phyloP scores from a whole-genome alignment of 2,113 vertebrate genomes.

The Oenanthe melanoleuca region DNA sequence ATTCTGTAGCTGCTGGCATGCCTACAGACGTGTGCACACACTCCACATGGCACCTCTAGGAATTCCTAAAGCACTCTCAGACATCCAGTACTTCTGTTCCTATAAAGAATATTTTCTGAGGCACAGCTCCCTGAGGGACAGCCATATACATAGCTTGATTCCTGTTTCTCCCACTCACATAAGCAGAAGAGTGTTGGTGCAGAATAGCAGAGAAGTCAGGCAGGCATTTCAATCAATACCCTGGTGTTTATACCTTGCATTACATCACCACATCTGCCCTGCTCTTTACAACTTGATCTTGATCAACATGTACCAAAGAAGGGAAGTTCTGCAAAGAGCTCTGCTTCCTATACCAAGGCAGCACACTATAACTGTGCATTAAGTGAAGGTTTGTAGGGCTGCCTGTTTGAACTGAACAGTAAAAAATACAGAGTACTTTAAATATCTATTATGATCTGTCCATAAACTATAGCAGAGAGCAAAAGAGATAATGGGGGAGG shows the following conservation, averaged over 20 bases:
- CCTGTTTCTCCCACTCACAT: background rate
- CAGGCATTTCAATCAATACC: background rate
- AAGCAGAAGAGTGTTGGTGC: background rate
- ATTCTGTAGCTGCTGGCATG: background rate
- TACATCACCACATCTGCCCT: background rate
- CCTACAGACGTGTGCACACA: background rate
- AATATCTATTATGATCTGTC: background rate
- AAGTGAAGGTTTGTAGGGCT: background rate
- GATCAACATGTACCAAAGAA: background rate
- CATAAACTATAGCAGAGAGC: background rate
- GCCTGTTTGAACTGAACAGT: background rate
- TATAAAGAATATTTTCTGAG: background rate
- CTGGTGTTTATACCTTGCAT: background rate
- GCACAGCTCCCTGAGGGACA: background rate
- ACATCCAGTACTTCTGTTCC: background rate
- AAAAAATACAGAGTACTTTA: background rate
- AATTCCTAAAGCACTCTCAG: background rate
- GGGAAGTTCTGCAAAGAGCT: background rate
- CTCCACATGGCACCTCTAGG: background rate
- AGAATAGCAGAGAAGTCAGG: background rate
- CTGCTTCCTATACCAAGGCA: background rate
- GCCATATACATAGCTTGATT: accelerated
- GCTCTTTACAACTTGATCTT: background rate
- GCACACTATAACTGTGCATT: background rate
- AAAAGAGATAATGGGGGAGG: background rate